Base-by-base conservation (phyloP, 2,888 invertebrate species). In the Incurvaria masculella region DNA sequence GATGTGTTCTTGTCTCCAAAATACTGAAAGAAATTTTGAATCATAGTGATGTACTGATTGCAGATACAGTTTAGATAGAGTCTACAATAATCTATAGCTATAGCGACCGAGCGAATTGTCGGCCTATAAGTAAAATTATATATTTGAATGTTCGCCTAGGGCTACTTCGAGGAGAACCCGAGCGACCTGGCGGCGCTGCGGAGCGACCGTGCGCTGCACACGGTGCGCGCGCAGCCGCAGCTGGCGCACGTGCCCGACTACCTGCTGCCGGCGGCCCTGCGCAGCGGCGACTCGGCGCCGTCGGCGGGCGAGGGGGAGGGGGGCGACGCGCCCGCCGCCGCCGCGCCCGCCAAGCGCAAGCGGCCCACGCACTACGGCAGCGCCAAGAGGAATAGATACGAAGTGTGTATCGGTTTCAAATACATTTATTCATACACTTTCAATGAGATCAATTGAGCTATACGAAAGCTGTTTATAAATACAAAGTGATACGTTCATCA, bases 171-270 rank as follows among this genome's bases (percentile, higher is more conserved):
- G 62, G 92, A 95, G 57, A 94, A 97, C 69, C 92, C 96, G 0
- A 81, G 85, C 4, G 97, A 97, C 66, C 68, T 94, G 45, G 86
- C 91, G 56, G 88, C 94, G 0, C 68, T 97, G 42, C 79, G 94
- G 5, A 87, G 95, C 52, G 94, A 94, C 61, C 91, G 89, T 66
- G 89, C 91, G 0, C 68, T 95, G 17, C 93, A 93, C 59, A 91
- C 91, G 0, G 91, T 95, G 1, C 85, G 86, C 63, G 72, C 89
- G 8, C 93, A 94, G 63, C 81, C 86, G 1, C 96, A 97, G 68
- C 70, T 98, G 52, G 83, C 91, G 21, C 88, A 97, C 65, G 91
- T 98, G 1, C 97, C 98, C 0, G 95, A 95, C 46, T 98, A 98
- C 64, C 86, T 94, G 55, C 80, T 95, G 1, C 94, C 94, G 0